Conservation (phyloP, 2,888 invertebrate genomes). For the Ptilodon capucinus region DNA sequence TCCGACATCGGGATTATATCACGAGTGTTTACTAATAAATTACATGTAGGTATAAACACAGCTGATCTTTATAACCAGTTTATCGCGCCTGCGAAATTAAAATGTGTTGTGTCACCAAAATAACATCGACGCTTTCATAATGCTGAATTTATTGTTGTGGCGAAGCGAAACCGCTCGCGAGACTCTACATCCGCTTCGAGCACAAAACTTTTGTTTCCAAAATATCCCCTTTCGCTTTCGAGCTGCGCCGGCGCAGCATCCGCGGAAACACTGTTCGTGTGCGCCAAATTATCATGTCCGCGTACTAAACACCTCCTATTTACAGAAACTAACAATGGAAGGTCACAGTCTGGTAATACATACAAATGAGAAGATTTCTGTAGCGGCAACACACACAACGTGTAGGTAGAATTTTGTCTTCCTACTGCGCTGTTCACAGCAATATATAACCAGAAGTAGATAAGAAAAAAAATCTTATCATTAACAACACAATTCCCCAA, state of each 20-base stretch:
- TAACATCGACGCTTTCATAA: constrained; percentile 42
- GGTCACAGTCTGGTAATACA: constrained; percentile 62
- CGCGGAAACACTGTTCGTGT: constrained; percentile 59
- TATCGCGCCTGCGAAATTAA: constrained; percentile 12
- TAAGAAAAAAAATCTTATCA: constrained; percentile 1
- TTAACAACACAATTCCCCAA: constrained; percentile 13
- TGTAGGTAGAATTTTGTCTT: constrained; percentile 14
- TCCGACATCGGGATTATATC: constrained; percentile 72
- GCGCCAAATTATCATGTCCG: constrained; percentile 70
- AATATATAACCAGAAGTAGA: neutral
- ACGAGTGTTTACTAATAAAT: constrained; percentile 48
- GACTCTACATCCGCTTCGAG: constrained; percentile 37
- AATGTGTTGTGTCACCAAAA: constrained; percentile 6
- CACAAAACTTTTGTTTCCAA: constrained; percentile 50
- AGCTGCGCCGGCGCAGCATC: constrained; percentile 53
- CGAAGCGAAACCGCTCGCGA: constrained; percentile 47
- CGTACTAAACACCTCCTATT: constrained; percentile 69
- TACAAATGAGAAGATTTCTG: constrained; percentile 57
- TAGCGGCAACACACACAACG: constrained; percentile 15
- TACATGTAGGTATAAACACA: constrained; percentile 14
- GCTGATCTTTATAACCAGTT: constrained; percentile 22
- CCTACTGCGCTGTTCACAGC: constrained; percentile 7
- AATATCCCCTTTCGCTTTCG: constrained; percentile 68
- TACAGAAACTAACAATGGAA: constrained; percentile 73
- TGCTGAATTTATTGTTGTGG: constrained; percentile 34